Evolutionary conservation across 30 jellyfish, hydroid and myxozoan genomes (phyloP).

Genomic region (Hydractinia symbiolongicarpus): DNA sequence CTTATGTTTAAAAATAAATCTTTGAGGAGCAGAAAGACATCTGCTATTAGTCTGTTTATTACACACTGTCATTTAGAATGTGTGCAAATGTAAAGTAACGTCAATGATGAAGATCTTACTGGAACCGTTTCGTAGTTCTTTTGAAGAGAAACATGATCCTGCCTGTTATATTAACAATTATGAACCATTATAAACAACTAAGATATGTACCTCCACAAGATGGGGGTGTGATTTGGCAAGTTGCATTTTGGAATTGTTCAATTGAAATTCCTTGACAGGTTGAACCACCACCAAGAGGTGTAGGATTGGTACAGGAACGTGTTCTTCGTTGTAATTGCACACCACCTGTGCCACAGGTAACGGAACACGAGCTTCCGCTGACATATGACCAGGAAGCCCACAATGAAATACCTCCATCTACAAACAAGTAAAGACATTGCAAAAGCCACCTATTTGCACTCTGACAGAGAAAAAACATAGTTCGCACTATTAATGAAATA

Average conservation of each 20-base stretch:
- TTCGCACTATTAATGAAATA: too few relatives aligned
- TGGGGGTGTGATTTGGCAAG: conserved; percentile 21
- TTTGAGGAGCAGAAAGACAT: too few relatives aligned
- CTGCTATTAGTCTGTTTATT: too few relatives aligned
- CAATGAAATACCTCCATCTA: conserved; percentile 16
- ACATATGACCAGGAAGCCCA: conserved; percentile 19
- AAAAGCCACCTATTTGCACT: too few relatives aligned
- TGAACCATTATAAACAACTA: not conserved
- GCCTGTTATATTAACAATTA: too few relatives aligned
- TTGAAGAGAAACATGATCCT: too few relatives aligned
- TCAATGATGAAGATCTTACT: too few relatives aligned
- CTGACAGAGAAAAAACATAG: too few relatives aligned
- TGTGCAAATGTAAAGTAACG: too few relatives aligned
- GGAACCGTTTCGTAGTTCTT: too few relatives aligned
- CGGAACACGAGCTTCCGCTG: conserved; percentile 17
- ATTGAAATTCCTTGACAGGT: not conserved
- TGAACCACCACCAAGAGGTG: conserved; percentile 17
- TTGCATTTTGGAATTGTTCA: not conserved
- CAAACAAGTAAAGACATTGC: not conserved
- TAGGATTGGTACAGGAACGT: conserved; percentile 12
- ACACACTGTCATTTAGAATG: too few relatives aligned
- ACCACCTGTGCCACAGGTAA: conserved; percentile 5
- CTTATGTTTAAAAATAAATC: too few relatives aligned
- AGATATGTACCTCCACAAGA: conserved; percentile 17
- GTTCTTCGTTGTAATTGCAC: not conserved